Evolutionary conservation across 2,888 invertebrate genomes (phyloP), one percentile per base, ranked within the genome.

Genomic region (Pristionchus maxplancki): DNA sequence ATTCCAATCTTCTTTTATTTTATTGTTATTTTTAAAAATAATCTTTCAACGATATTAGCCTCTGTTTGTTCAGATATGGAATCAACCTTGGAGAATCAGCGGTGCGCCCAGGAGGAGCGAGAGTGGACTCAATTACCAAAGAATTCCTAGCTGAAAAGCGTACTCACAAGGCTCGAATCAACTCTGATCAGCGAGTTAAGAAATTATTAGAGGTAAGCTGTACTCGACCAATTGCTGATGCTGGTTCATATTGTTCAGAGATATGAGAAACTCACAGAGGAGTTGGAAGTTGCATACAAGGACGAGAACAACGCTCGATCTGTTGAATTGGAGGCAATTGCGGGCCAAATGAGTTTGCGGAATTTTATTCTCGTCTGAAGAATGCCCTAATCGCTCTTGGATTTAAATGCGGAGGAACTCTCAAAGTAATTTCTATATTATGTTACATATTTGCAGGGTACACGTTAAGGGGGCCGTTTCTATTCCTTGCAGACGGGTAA

Each of bases 281-380:
- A 97, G 93, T 96, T 99, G 37, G 97, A 97, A 89, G 98, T 98
- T 88, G 95, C 98, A 5, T 99, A 99, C 95, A 98, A 98, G 95
- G 99, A 99, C 95, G 98, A 97, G 95, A 98, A 99, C 96, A 97
- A 95, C 95, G 95, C 91, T 71, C 91, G 94, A 62, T 89, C 84
- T 15, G 88, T 88, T n/a, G 94, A 94, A 89, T 71, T 93, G 44
- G 97, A 93, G 96, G 97, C 98, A 0, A 96, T 99, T 37, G 98
- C 98, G 0, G 99, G 99, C 98, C 99, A 1, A 99, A 99, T 96
- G 99, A 99, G 95, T 99, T 99, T 95, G 97, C 97, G 90, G 99
- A 99, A 95, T 99, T 99, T 95, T 99, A 99, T 95, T 96, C 97
- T 0, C 96, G 99, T 62, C 96, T 99, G 20, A 99, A 99, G 95